phyloP scores from a whole-genome alignment of 1,140 invertebrate species.

The Caenorhabditis latens region DNA sequence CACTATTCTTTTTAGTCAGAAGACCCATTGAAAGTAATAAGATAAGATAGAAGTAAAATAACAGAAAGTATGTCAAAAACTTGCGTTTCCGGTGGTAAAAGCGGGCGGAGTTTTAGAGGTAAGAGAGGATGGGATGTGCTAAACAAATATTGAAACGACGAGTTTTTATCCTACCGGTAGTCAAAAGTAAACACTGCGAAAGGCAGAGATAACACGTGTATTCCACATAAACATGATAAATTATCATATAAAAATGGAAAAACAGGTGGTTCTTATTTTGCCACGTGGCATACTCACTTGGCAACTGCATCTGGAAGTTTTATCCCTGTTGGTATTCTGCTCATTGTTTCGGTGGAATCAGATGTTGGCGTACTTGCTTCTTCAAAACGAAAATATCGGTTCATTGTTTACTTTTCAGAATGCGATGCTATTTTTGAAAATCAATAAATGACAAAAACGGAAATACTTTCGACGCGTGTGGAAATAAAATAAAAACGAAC shows the following conservation, averaged over 20 bases:
- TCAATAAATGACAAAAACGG: background rate
- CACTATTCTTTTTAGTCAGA: slow-evolving; percentile 16
- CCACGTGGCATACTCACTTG: slow-evolving; percentile 14
- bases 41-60: background rate
- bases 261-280: background rate
- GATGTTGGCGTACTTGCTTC: background rate
- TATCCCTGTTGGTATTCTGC: slow-evolving; percentile 38
- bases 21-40: slow-evolving; percentile 1
- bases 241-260: background rate
- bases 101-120: background rate
- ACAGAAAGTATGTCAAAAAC: background rate
- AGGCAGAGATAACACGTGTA: background rate
- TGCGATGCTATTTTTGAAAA: too few relatives aligned
- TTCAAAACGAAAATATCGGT: slow-evolving; percentile 34
- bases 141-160: slow-evolving; percentile 27
- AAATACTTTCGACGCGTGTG: background rate
- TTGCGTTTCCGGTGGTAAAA: background rate
- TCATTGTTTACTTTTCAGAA: background rate
- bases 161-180: slow-evolving; percentile 32
- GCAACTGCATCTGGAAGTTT: slow-evolving; percentile 54
- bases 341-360: slow-evolving; percentile 47
- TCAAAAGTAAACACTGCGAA: slow-evolving; percentile 18
- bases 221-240: too few relatives aligned
- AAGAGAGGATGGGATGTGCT: slow-evolving; percentile 1
- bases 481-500: background rate